A percentile compares a stretch with the other conserved stretches of the same genome.
phyloP scores from a whole-genome alignment of 2,113 vertebrate genomes.

The Chloroceryle aenea region DNA sequence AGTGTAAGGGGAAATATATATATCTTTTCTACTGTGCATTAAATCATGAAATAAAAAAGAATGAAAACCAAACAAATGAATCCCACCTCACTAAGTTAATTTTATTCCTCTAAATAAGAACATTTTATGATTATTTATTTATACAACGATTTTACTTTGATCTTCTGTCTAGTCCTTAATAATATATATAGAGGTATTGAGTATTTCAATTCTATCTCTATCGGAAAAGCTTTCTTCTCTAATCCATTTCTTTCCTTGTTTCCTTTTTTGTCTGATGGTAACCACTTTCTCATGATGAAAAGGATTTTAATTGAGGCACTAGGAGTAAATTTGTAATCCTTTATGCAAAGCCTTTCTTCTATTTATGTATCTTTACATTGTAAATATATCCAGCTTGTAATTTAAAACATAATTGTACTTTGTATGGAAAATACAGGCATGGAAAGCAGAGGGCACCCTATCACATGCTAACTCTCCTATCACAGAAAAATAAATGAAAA shows the following conservation, averaged over 20 bases:
- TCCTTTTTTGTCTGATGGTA: conserved; percentile 28
- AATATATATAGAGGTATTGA: conserved; percentile 14
- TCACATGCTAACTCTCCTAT: conserved; percentile 70
- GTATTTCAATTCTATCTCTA: conserved; percentile 32
- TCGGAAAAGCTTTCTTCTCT: conserved; percentile 31
- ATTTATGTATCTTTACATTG: conserved; percentile 63
- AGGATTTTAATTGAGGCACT: conserved; percentile 84
- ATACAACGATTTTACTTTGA: conserved; percentile 57
- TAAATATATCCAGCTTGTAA: conserved; percentile 74
- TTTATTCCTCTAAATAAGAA: conserved; percentile 1
- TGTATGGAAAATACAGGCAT: conserved; percentile 74
- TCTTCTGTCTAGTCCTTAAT: conserved; percentile 29
- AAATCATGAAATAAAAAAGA: conserved; percentile 31
- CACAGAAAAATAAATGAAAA: conserved; percentile 52
- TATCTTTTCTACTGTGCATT: neutral
- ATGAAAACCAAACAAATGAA: conserved; percentile 39
- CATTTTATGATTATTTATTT: conserved; percentile 1
- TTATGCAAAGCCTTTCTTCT: conserved; percentile 70
- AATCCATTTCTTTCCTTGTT: neutral
- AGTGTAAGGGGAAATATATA: neutral
- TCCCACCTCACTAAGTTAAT: neutral
- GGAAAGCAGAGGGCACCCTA: conserved; percentile 84
- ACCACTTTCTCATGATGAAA: conserved; percentile 66
- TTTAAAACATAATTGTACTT: conserved; percentile 80
- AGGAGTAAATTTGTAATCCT: conserved; percentile 73